Conservation (phyloP, 64 coral and sea anemone genomes). For the Dendrophyllia cribrosa region DNA sequence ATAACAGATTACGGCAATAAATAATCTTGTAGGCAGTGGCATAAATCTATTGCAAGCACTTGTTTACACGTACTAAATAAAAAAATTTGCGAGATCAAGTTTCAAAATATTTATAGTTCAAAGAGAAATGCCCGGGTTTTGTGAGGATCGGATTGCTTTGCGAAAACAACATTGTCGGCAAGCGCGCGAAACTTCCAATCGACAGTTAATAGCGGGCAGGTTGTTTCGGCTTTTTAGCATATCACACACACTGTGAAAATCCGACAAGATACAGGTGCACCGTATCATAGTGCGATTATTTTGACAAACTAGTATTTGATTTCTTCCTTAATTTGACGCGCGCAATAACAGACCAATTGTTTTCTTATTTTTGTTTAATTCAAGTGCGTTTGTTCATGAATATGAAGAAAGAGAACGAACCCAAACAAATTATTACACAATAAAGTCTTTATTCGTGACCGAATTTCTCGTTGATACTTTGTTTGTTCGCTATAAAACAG, state of each 20-base stretch:
- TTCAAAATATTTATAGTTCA: conserved; percentile 19
- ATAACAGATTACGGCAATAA: conserved; percentile 40
- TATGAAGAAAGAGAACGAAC: not conserved
- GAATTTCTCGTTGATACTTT: not conserved
- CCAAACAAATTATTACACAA: conserved; percentile 6
- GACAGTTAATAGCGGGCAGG: not conserved
- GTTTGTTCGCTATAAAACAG: not conserved
- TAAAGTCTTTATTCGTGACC: not conserved
- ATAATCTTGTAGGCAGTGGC: conserved; percentile 23
- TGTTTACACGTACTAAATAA: conserved; percentile 25
- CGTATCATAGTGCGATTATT: not conserved
- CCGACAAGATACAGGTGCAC: conserved; percentile 29
- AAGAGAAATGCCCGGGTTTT: not conserved
- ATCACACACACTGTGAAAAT: not conserved
- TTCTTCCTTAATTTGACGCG: conserved; percentile 23
- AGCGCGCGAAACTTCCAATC: not conserved
- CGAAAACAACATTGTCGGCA: not conserved
- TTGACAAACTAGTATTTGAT: conserved; percentile 37
- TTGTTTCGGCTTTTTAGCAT: not conserved
- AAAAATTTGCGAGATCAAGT: conserved; percentile 19
- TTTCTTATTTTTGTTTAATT: conserved; percentile 3
- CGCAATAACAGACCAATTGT: conserved; percentile 1
- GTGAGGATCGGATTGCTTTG: not conserved
- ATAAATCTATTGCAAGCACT: conserved; percentile 29
- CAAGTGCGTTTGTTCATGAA: conserved; percentile 12